Evolutionary conservation across 2,888 invertebrate species (phyloP), one percentile per base, ranked within the genome.

Genomic region (Cepaea hortensis): DNA sequence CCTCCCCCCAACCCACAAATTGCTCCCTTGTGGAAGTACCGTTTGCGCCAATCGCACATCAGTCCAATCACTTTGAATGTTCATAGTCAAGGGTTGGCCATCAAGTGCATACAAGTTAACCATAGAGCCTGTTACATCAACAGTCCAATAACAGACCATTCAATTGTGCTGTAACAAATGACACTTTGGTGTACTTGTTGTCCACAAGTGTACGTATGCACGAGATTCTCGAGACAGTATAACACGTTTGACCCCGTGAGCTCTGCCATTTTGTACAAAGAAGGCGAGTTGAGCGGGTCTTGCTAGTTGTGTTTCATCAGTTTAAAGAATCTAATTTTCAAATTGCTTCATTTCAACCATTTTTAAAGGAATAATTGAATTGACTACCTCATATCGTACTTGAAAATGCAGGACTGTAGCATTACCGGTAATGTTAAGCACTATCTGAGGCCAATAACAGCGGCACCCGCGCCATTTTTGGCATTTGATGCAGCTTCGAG

Each of bases 401-500:
- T n/a, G 35, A 82, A 23, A 73, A 82, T 82, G 82, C 50, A 82
- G 72, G 2, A 23, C 9, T 35, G 50, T 61, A 23, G 7, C n/a
- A 72, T 35, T 23, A 50, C n/a, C n/a, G 61, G 35, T n/a, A 23
- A 55, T 55, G 13, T 73, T n/a, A 72, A 82, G 72, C 82, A 70
- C 5, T 20, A n/a, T 82, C 23, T 82, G 55, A 70, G 84, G 18
- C 84, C 84, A 11, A 84, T 84, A 23, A 84, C 84, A 15, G 84
- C 84, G n/a, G 84, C 77, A 11, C 79, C 84, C 7, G 50, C 48
- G 4, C 20, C 50, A 6, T 18, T 3, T 46, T 3, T n/a, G 13
- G 5, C 20, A 65, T 62, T 35, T 80, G 80, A 65, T 46, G 80
- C 5, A n/a, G 18, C 46, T 62, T 23, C 11, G 48, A 70, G 50